Percentiles rank a stretch among this genome's conserved stretches.
Conservation (phyloP, 2,113 vertebrate species). For the Mastomys coucha region DNA sequence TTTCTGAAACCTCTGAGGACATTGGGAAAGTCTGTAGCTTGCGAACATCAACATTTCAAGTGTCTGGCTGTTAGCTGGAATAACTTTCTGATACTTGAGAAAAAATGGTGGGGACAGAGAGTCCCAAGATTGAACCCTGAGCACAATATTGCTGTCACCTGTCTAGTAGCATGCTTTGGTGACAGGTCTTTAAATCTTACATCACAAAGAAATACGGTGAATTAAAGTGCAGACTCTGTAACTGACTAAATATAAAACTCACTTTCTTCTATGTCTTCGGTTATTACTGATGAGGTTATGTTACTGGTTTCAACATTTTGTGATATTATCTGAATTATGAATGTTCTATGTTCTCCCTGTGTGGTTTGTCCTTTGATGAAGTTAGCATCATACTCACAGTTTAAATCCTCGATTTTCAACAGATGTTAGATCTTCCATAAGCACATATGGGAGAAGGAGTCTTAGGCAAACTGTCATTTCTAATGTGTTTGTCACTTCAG, state of each 20-base stretch:
- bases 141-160: background rate
- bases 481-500: background rate
- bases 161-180: background rate
- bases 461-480: background rate
- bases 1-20: background rate
- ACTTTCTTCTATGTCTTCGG: background rate
- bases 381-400: background rate
- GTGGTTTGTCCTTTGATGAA: constrained; percentile 18
- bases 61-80: background rate
- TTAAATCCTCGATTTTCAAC: background rate
- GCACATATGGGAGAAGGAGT: background rate
- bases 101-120: constrained; percentile 7
- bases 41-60: background rate
- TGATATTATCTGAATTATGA: background rate
- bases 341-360: background rate
- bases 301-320: background rate
- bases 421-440: background rate
- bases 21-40: background rate
- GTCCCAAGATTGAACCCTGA: background rate
- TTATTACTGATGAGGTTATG: constrained; percentile 2
- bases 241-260: constrained; percentile 10
- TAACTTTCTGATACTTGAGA: background rate
- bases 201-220: background rate
- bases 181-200: constrained; percentile 1
- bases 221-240: background rate